These are phyloP conservation scores for Trilocha varians DNA, from an alignment of 2,888 invertebrate genomes.

Conservation along the genomic window DNA sequence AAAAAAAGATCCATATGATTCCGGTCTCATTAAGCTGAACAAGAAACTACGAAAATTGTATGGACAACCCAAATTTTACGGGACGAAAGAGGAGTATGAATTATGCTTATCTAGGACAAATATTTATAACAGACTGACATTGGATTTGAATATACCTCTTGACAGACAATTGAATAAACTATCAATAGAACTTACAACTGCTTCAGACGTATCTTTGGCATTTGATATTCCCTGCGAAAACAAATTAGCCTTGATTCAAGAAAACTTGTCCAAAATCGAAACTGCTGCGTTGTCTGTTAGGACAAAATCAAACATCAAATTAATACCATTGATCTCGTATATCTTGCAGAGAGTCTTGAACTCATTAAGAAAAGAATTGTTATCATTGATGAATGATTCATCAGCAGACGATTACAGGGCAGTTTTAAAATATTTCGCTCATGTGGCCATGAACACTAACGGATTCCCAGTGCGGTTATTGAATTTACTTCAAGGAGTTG, in stretches of 20 bases:
- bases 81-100: slow-evolving; percentile 36
- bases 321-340: slow-evolving; percentile 74
- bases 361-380: slow-evolving; percentile 31
- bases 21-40: slow-evolving; percentile 37
- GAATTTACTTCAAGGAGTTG: slow-evolving; percentile 37
- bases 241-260: slow-evolving; percentile 23
- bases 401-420: slow-evolving; percentile 15
- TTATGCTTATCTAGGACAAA: slow-evolving; percentile 25
- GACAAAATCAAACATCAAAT: slow-evolving; percentile 29
- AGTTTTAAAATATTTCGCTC: slow-evolving; percentile 23
- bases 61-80: slow-evolving; percentile 51
- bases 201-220: slow-evolving; percentile 31
- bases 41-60: slow-evolving; percentile 53
- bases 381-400: slow-evolving; percentile 22
- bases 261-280: slow-evolving; percentile 24
- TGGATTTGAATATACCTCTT: slow-evolving; percentile 43
- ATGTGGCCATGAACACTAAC: slow-evolving; percentile 27
- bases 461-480: slow-evolving; percentile 42
- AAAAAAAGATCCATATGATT: slow-evolving; percentile 28
- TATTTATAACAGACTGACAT: slow-evolving; percentile 30
- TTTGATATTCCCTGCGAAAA: slow-evolving; percentile 38
- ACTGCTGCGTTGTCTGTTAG: slow-evolving; percentile 13
- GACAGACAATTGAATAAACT: slow-evolving; percentile 37
- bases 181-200: slow-evolving; percentile 17
- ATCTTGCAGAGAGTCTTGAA: slow-evolving; percentile 51